Conservation (phyloP, 2,888 invertebrate genomes). For the Cephus pygmeus region DNA sequence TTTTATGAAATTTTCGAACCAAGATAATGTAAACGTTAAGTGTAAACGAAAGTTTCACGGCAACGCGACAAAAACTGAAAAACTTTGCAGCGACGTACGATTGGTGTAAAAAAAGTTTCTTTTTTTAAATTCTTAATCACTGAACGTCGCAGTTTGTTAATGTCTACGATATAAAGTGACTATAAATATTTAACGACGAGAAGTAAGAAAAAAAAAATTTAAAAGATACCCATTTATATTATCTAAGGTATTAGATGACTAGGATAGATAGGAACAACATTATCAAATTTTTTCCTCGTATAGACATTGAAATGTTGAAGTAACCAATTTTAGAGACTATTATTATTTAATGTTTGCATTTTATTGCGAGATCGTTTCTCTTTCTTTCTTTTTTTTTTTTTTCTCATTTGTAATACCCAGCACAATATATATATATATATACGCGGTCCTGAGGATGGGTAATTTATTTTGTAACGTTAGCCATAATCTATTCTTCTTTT, state of each 20-base stretch:
- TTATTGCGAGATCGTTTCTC: slow-evolving; percentile 19
- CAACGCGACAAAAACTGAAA: neutral
- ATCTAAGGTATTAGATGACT: slow-evolving; percentile 49
- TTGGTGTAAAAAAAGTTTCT: neutral
- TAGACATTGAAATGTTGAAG: slow-evolving; percentile 49
- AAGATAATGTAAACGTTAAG: neutral
- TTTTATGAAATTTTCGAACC: neutral
- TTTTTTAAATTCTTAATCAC: neutral
- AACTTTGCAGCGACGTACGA: neutral
- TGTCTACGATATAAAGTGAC: neutral
- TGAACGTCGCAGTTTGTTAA: neutral
- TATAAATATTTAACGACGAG: slow-evolving; percentile 8
- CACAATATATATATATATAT: neutral
- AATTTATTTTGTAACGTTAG: slow-evolving; percentile 36
- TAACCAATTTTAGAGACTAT: slow-evolving; percentile 53
- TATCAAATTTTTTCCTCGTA: slow-evolving; percentile 60
- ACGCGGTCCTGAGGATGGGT: neutral
- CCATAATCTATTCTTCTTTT: neutral
- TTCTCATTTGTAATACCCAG: neutral
- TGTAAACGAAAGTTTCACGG: neutral
- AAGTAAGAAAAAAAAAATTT: slow-evolving; percentile 15
- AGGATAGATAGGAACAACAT: slow-evolving; percentile 60
- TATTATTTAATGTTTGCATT: slow-evolving; percentile 51
- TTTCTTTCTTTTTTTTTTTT: neutral
- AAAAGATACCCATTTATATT: slow-evolving; percentile 32